Evolutionary conservation across 2,797 vertebrate species (phyloP), one percentile per base, ranked within the genome.

Genomic region (Propithecus perrieri): DNA sequence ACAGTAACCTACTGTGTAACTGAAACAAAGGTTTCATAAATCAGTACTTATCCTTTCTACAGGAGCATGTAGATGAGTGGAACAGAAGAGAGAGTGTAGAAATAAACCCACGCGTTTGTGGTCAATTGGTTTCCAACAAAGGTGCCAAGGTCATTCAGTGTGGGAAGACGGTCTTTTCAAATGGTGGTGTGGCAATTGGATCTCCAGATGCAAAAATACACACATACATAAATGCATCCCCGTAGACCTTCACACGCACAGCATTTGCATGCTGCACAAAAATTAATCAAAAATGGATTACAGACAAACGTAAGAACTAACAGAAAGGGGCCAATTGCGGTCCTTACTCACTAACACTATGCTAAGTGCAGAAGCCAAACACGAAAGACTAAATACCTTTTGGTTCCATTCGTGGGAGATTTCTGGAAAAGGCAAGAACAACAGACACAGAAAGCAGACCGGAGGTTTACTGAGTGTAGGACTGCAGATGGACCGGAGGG

Each of bases 401-500:
- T 57, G 53, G 69, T 76, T 69, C 53, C n/a, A 59, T 76, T 94
- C 79, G 50, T 26, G 38, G 5, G 53, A 43, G n/a, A 75, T 86
- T 91, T 93, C 75, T 91, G 61, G 55, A n/a, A 89, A 90, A 95
- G 61, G 79, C 57, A 78, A 84, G 22, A 91, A 72, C 55, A 50
- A 48, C n/a, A 71, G 90, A 63, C 78, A 85, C 33, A 11, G 61
- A 95, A 85, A 92, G 55, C 26, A 65, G 76, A 74, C 28, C 53
- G 7, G 48, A 89, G 33, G 2, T 41, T 79, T 65, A 4, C 59
- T n/a, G 41, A 38, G 41, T 63, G 20, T 7, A 5, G 17, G 55
- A 48, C 65, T 96, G 6, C 26, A 41, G 5, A 18, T 4, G 74
- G 4, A 59, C 0, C 1, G 57, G 43, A 81, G 61, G 12, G 33